A percentile compares a stretch with the other conserved stretches of the same genome.
These are phyloP conservation scores for Actinemys pallida DNA, from an alignment of 2,113 vertebrate species.

Conservation along the genomic window DNA sequence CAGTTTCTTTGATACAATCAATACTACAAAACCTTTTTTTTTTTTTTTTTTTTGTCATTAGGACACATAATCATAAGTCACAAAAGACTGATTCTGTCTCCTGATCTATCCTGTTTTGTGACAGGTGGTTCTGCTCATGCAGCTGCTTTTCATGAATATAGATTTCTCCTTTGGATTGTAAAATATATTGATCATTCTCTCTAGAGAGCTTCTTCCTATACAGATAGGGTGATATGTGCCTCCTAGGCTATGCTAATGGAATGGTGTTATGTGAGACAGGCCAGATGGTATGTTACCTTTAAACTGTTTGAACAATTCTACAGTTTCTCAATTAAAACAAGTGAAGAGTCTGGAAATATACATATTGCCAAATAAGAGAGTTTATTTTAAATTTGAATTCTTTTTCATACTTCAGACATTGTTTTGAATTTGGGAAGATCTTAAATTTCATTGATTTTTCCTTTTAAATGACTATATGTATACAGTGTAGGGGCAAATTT, in stretches of 20 bases:
- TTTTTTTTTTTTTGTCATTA: too few relatives aligned
- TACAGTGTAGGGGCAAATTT: background rate
- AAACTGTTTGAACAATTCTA: background rate
- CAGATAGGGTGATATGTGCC: background rate
- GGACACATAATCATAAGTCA: background rate
- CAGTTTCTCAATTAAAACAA: background rate
- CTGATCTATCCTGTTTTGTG: background rate
- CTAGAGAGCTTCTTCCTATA: background rate
- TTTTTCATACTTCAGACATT: background rate
- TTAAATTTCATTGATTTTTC: background rate
- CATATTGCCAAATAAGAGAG: background rate
- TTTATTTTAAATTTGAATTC: background rate
- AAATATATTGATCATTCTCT: background rate
- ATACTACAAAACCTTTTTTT: too few relatives aligned
- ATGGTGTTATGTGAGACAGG: background rate
- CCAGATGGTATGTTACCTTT: background rate
- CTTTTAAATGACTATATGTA: background rate
- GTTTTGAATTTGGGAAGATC: background rate
- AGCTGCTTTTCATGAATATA: background rate
- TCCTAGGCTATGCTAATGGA: background rate
- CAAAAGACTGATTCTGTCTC: background rate
- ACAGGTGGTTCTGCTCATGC: background rate
- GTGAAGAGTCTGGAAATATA: background rate
- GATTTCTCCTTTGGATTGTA: background rate
- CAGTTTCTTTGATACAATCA: background rate